phyloP scores from a whole-genome alignment of 2,797 vertebrate species.

The Premnoplex brunnescens region DNA sequence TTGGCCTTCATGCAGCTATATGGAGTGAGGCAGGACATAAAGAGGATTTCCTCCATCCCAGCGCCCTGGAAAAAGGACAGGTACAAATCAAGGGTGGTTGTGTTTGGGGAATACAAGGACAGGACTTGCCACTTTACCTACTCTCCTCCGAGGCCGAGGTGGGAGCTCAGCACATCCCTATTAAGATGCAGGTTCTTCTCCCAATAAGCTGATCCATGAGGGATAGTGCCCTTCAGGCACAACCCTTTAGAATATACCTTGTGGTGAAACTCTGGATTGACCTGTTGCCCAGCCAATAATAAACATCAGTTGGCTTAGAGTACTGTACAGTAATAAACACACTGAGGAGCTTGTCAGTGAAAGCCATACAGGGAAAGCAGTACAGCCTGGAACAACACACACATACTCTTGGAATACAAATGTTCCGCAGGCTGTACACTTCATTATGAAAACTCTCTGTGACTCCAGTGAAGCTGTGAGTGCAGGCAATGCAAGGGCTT shows the following conservation, averaged over 20 bases:
- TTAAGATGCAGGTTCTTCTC: neutral
- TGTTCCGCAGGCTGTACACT: neutral
- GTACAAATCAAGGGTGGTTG: neutral
- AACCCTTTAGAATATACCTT: neutral
- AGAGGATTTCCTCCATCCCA: neutral
- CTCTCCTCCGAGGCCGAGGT: neutral
- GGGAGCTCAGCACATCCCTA: neutral
- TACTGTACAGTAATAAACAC: neutral
- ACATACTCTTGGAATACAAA: neutral
- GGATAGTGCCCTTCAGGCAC: neutral
- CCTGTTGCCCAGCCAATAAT: neutral
- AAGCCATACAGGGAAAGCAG: neutral
- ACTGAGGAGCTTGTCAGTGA: constrained; percentile 8
- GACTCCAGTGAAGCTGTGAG: neutral
- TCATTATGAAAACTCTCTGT: neutral
- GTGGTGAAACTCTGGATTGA: neutral
- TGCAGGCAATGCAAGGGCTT: neutral
- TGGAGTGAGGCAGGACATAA: neutral
- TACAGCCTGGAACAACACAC: neutral
- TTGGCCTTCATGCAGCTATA: neutral
- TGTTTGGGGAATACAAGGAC: neutral
- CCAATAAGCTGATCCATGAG: neutral
- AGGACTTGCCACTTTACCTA: neutral
- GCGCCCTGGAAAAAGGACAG: neutral
- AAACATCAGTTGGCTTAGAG: neutral